Conservation (phyloP, 2,797 vertebrate species). For the Leptoclinus maculatus region DNA sequence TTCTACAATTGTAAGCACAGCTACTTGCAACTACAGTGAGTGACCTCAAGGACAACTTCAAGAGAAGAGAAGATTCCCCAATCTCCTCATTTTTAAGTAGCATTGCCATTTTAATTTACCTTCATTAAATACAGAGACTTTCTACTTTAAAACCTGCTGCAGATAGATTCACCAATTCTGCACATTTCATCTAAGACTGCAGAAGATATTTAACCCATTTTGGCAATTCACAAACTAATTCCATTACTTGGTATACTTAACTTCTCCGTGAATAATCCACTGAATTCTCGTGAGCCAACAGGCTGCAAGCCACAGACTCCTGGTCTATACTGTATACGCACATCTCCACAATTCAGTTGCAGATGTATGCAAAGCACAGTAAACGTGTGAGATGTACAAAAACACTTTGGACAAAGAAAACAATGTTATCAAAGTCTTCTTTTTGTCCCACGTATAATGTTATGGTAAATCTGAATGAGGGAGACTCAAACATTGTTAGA, state of each 20-base stretch:
- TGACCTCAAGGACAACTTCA: conserved; percentile 52
- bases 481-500: conserved; percentile 51
- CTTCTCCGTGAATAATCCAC: conserved; percentile 52
- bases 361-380: conserved; percentile 70
- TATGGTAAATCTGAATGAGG: conserved; percentile 67
- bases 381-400: conserved; percentile 40
- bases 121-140: conserved; percentile 5
- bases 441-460: conserved; percentile 62
- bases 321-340: conserved; percentile 15
- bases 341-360: conserved; percentile 51
- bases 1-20: conserved; percentile 42
- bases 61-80: conserved; percentile 3
- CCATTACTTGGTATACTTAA: conserved; percentile 69
- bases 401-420: conserved; percentile 56
- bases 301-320: conserved; percentile 26
- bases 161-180: conserved; percentile 21
- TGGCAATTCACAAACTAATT: conserved; percentile 67
- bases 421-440: conserved; percentile 57
- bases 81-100: conserved; percentile 4
- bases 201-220: conserved; percentile 60
- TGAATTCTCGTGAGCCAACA: conserved; percentile 46
- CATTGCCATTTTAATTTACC: conserved; percentile 26
- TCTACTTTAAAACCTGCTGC: conserved; percentile 53
- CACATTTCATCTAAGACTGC: conserved; percentile 34
- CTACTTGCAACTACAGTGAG: conserved; percentile 31